These are phyloP conservation scores for Dione juno DNA, from an alignment of 2,888 invertebrate species.

Conservation along the genomic window DNA sequence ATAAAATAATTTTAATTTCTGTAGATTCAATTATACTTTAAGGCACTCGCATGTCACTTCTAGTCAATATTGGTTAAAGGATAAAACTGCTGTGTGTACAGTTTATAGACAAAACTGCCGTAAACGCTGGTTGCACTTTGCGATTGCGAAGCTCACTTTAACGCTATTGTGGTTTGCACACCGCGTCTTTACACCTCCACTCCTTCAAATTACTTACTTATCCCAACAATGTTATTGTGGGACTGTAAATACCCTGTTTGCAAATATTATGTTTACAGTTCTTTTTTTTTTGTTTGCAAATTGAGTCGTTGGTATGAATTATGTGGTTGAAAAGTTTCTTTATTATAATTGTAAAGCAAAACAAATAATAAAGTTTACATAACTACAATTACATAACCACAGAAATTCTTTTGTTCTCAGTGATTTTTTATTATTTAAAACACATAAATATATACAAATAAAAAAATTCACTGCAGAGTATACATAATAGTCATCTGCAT, in stretches of 20 bases:
- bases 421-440: too few species aligned
- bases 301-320: constrained; percentile 17
- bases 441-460: too few species aligned
- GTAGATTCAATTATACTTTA: not conserved
- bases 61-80: constrained; percentile 4
- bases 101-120: constrained; percentile 36
- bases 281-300: not conserved
- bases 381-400: too few species aligned
- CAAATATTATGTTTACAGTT: constrained; percentile 13
- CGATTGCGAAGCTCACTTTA: constrained; percentile 39
- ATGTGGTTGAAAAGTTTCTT: constrained; percentile 5
- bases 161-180: constrained; percentile 40
- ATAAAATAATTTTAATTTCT: not conserved
- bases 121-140: constrained; percentile 38
- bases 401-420: too few species aligned
- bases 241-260: constrained; percentile 17
- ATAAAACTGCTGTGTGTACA: constrained; percentile 4
- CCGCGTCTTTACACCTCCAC: constrained; percentile 39
- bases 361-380: not conserved
- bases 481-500: not conserved
- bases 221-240: constrained; percentile 34
- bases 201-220: constrained; percentile 43
- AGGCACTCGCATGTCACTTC: constrained; percentile 5
- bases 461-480: not conserved
- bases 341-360: not conserved